A percentile compares a stretch with the other conserved stretches of the same genome.
Conservation (phyloP, 2,888 invertebrate genomes). For the Cataglyphis cursor region DNA sequence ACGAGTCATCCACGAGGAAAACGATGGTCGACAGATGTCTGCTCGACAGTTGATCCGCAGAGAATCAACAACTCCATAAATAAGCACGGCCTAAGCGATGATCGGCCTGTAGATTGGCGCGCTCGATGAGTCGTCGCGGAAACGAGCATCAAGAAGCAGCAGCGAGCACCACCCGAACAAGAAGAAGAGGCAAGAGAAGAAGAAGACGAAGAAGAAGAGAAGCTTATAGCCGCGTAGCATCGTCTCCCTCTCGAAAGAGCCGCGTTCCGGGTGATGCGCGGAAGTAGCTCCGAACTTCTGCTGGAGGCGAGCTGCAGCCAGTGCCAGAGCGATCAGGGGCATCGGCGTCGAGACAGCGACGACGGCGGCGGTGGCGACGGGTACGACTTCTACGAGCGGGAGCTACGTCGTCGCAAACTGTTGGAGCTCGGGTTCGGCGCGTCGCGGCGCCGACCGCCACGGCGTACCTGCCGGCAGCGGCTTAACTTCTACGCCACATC, state of each 20-base stretch:
- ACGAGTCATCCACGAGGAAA: slow-evolving; percentile 17
- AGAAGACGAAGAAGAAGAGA: neutral
- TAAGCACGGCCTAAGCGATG: slow-evolving; percentile 29
- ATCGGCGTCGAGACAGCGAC: slow-evolving; percentile 60
- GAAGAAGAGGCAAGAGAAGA: slow-evolving; percentile 56
- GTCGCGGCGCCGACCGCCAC: slow-evolving; percentile 86
- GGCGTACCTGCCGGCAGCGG: slow-evolving; percentile 90
- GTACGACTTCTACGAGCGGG: slow-evolving; percentile 83
- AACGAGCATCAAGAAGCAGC: slow-evolving; percentile 61
- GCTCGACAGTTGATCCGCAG: slow-evolving; percentile 40
- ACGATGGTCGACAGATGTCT: slow-evolving; percentile 18
- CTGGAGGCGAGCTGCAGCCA: slow-evolving; percentile 91
- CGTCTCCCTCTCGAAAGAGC: slow-evolving; percentile 59
- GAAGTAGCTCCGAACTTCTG: slow-evolving; percentile 93
- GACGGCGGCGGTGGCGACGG: slow-evolving; percentile 82
- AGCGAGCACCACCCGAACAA: slow-evolving; percentile 62
- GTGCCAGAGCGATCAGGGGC: slow-evolving; percentile 87
- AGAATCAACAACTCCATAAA: slow-evolving; percentile 15
- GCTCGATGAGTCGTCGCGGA: slow-evolving; percentile 71
- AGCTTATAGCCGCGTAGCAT: slow-evolving; percentile 58
- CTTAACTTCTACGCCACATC: slow-evolving; percentile 91
- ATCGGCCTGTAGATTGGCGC: slow-evolving; percentile 44
- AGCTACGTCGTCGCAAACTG: slow-evolving; percentile 85
- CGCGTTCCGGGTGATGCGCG: slow-evolving; percentile 88
- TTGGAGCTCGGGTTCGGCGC: slow-evolving; percentile 85